Percentiles rank a stretch among this genome's conserved stretches.
phyloP scores from a whole-genome alignment of 1,140 invertebrate genomes.

The Drosophila sproati region DNA sequence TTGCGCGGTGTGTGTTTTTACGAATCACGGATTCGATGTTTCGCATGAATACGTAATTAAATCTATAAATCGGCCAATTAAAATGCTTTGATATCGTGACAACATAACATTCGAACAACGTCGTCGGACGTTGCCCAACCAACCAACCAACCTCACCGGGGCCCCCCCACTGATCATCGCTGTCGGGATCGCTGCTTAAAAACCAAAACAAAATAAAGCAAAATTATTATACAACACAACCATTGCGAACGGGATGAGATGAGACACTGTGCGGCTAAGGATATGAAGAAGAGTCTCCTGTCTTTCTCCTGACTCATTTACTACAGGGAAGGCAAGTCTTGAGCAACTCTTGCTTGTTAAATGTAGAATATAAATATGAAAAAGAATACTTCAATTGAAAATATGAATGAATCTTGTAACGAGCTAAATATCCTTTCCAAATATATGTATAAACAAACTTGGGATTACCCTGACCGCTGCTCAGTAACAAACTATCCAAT shows the following conservation, averaged over 20 bases:
- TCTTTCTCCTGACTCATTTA: slow-evolving; percentile 27
- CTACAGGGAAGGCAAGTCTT: slow-evolving; percentile 9
- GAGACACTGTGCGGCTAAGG: slow-evolving; percentile 5
- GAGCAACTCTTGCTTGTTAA: slow-evolving; percentile 46
- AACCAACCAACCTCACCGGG: slow-evolving; percentile 26
- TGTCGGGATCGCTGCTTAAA: slow-evolving; percentile 42
- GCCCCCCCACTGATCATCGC: slow-evolving; percentile 27
- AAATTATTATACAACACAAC: slow-evolving; percentile 73
- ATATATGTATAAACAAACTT: too few relatives aligned
- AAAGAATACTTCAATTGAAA: not conserved
- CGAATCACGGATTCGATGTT: slow-evolving; percentile 85
- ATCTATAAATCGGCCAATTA: slow-evolving; percentile 85
- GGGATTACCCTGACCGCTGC: too few relatives aligned
- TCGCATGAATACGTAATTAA: slow-evolving; percentile 85
- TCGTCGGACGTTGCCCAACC: slow-evolving; percentile 51
- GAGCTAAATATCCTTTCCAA: too few relatives aligned
- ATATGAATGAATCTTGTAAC: too few relatives aligned
- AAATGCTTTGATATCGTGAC: slow-evolving; percentile 85
- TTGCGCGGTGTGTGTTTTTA: slow-evolving; percentile 84
- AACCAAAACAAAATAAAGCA: slow-evolving; percentile 75
- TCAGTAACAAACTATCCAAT: slow-evolving; percentile 73
- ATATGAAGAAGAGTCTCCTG: not conserved
- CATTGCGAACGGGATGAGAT: slow-evolving; percentile 24
- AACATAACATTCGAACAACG: slow-evolving; percentile 83
- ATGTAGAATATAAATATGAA: not conserved